Percentiles rank a stretch among this genome's conserved stretches.
These are phyloP conservation scores for Lutraria rhynchaena DNA, from an alignment of 1,140 invertebrate genomes.

Conservation along the genomic window DNA sequence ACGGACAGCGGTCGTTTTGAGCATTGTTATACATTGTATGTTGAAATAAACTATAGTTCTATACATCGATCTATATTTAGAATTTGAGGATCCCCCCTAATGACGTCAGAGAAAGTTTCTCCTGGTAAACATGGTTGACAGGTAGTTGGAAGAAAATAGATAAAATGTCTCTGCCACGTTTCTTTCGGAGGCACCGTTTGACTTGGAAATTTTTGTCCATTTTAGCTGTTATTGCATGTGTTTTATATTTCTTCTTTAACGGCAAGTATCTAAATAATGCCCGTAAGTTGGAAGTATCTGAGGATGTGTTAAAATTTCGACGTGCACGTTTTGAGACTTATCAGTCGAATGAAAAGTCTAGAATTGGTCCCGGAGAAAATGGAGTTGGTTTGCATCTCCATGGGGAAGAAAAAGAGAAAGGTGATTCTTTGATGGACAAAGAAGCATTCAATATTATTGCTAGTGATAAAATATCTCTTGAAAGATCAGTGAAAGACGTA, in stretches of 20 bases:
- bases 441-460: conserved; percentile 95
- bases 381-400: conserved; percentile 71
- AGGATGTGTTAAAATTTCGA: conserved; percentile 56
- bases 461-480: conserved; percentile 94
- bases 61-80: conserved; percentile 24
- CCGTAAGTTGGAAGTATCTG: not conserved
- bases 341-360: conserved; percentile 58
- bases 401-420: conserved; percentile 73
- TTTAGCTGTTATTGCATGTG: conserved; percentile 40
- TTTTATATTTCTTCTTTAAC: conserved; percentile 40
- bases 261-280: not conserved
- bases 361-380: conserved; percentile 76
- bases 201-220: conserved; percentile 62
- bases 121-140: conserved; percentile 44
- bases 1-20: too few relatives aligned
- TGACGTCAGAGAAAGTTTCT: conserved; percentile 37
- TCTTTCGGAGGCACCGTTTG: conserved; percentile 56
- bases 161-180: conserved; percentile 55
- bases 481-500: conserved; percentile 91
- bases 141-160: not conserved
- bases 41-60: too few relatives aligned
- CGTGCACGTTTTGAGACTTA: conserved; percentile 70
- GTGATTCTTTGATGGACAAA: conserved; percentile 85
- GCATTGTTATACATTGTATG: too few relatives aligned
- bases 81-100: not conserved